Evolutionary conservation across 2,113 vertebrate species (phyloP).

Genomic region (Bos indicus): DNA sequence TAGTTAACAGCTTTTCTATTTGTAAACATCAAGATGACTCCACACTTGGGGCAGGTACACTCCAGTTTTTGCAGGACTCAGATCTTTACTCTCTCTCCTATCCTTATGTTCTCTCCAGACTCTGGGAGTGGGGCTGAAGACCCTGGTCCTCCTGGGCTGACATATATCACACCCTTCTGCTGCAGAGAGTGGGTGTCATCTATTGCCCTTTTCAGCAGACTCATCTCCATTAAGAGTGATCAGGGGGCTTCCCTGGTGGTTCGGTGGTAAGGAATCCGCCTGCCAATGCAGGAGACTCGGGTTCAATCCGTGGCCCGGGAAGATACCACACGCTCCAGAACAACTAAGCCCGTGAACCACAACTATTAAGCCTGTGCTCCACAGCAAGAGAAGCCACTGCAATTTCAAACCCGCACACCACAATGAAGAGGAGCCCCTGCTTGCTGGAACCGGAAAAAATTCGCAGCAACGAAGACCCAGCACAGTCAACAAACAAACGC

Average conservation of each 20-base stretch:
- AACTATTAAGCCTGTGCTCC: not conserved
- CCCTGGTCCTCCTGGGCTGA: not conserved
- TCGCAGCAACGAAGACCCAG: not conserved
- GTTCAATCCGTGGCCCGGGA: not conserved
- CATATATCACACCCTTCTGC: not conserved
- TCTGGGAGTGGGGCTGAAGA: not conserved
- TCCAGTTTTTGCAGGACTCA: not conserved
- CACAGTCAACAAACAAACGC: not conserved
- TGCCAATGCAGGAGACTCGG: not conserved
- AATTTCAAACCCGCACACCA: not conserved
- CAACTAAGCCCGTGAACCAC: not conserved
- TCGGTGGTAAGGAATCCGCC: not conserved
- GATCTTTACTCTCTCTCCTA: not conserved
- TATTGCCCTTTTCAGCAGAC: not conserved
- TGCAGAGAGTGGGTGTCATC: not conserved
- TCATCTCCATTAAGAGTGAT: not conserved
- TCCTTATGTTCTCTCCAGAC: not conserved
- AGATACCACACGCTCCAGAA: not conserved
- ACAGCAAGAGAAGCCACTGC: not conserved
- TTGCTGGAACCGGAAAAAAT: not conserved
- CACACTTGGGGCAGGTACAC: not conserved
- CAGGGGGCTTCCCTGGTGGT: not conserved
- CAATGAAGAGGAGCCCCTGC: not conserved
- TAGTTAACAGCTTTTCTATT: not conserved
- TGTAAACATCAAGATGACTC: not conserved